A percentile compares a stretch with the other conserved stretches of the same genome.
Evolutionary conservation across 2,888 invertebrate genomes (phyloP).

Genomic region (Melikaiella ostensackeni): DNA sequence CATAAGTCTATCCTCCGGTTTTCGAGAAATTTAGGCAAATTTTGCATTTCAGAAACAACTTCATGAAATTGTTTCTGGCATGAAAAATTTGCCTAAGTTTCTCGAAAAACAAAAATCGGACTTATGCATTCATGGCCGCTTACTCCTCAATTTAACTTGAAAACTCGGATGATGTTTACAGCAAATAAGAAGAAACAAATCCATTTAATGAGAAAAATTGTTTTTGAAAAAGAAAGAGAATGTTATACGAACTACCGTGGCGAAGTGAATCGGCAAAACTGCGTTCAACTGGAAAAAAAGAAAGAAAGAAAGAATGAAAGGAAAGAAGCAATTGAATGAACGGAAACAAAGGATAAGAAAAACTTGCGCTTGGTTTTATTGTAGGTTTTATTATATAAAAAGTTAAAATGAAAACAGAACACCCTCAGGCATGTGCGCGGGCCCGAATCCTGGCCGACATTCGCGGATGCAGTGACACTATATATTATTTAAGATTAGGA

Average conservation of each 20-base stretch:
- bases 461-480: conserved; percentile 55
- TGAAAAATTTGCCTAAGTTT: no score
- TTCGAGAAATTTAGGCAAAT: no score
- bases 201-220: not conserved
- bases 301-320: conserved; percentile 38
- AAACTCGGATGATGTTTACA: no score
- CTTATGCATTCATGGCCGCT: no score
- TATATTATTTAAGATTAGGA: conserved; percentile 61
- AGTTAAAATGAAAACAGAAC: conserved; percentile 71
- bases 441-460: conserved; percentile 63
- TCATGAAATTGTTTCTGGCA: no score
- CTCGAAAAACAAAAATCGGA: no score
- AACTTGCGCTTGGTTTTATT: conserved; percentile 61
- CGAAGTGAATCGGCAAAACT: conserved; percentile 38
- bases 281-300: conserved; percentile 33
- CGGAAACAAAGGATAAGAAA: conserved; percentile 57
- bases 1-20: no score
- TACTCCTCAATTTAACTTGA: no score
- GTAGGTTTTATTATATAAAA: conserved; percentile 70
- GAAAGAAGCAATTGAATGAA: conserved; percentile 45
- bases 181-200: not conserved
- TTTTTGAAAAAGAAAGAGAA: not conserved
- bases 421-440: conserved; percentile 62
- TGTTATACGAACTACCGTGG: not conserved
- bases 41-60: no score